Percentiles rank a stretch among this genome's conserved stretches.
These are phyloP conservation scores for Tetragnatha versicolor DNA, from an alignment of 1,140 invertebrate species.

Conservation along the genomic window DNA sequence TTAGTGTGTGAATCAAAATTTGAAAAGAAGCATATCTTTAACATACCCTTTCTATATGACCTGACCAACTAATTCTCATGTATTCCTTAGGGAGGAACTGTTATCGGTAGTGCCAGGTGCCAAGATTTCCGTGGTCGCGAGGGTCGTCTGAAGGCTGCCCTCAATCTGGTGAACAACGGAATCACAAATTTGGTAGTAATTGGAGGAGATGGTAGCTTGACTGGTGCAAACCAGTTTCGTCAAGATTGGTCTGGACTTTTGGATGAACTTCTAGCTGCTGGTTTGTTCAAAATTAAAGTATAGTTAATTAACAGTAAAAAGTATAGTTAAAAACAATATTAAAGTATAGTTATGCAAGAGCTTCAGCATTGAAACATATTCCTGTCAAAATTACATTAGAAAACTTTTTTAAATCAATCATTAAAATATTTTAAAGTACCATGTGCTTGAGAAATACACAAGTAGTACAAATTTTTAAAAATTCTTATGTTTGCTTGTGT, in stretches of 20 bases:
- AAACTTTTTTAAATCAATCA: no score
- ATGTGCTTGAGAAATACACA: no score
- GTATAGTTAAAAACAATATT: no score
- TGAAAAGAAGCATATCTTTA: not conserved
- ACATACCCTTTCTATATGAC: not conserved
- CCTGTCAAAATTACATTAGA: no score
- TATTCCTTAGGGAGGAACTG: slow-evolving; percentile 82
- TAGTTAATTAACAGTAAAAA: no score
- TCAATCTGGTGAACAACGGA: slow-evolving; percentile 83
- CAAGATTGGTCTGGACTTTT: slow-evolving; percentile 80
- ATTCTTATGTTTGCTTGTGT: no score
- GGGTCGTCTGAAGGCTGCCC: slow-evolving; percentile 89
- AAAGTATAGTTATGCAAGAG: no score
- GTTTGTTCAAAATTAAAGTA: no score
- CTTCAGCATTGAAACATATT: no score
- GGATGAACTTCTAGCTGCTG: slow-evolving; percentile 77
- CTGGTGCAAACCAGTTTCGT: slow-evolving; percentile 95
- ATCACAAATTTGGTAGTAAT: slow-evolving; percentile 98
- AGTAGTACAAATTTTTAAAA: no score
- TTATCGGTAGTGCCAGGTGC: slow-evolving; percentile 97
- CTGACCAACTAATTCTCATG: not conserved
- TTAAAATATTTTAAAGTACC: no score
- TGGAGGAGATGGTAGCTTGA: slow-evolving; percentile 97
- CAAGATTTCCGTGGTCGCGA: slow-evolving; percentile 84
- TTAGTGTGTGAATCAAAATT: not conserved